Evolutionary conservation across 2,113 vertebrate species (phyloP), one percentile per base, ranked within the genome.

Genomic region (Scatophagus argus): DNA sequence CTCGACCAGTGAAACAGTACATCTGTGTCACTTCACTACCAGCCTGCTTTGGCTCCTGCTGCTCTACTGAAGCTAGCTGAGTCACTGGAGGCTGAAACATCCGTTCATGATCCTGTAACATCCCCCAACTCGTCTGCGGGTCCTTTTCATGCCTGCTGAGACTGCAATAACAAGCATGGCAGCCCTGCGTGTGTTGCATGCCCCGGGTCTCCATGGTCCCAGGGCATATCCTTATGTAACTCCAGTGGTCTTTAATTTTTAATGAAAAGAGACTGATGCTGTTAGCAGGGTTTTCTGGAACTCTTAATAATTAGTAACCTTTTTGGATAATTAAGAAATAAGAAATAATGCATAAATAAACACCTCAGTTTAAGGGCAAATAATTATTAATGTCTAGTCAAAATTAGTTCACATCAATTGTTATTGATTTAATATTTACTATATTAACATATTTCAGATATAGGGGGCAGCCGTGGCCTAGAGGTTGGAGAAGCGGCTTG

Each of bases 171-270:
- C 77, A 76, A 79, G 71, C 85, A 66, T 65, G 52, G 71, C 83
- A 74, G 83, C 60, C 49, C 68, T 12, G 63, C 21, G 3, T 81
- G 70, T 63, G 66, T 64, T 54, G 25, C 67, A 60, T 43, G 68
- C 71, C 47, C 59, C 67, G 66, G 74, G 81, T 81, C 75, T 65
- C 58, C 56, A 36, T 68, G 77, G 78, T 89, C 80, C 63, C 81
- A 71, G 67, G 64, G 64, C 51, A 74, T 29, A 70, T 83, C 52
- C 79, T 84, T 76, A 81, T 71, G 59, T 38, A 89, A 88, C 77
- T 64, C 47, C 41, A 74, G 54, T 83, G 75, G 39, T 61, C 62
- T 85, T 89, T 64, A 85, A 81, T 73, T 75, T 76, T 81, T 82
- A 79, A 92, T 86, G 82, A 78, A 81, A 78, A 86, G 29, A 73